Evolutionary conservation across 2,888 invertebrate species (phyloP), one percentile per base, ranked within the genome.

Genomic region (Heliconius ismenius): DNA sequence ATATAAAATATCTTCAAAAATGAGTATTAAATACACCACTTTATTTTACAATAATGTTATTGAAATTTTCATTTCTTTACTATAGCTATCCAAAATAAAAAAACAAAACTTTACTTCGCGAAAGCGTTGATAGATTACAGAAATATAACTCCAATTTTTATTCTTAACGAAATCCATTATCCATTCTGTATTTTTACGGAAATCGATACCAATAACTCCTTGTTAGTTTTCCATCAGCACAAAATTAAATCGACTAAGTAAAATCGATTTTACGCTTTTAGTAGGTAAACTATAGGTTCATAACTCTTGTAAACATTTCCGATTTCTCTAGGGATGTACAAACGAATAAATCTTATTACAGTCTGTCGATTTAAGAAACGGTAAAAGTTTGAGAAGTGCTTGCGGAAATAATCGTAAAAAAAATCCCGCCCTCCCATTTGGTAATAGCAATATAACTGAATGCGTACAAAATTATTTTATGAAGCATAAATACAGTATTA

Each of bases 311-410:
- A 70, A 54, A 83, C 83, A 83, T 84, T 82, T 80, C 77, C 82
- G 85, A 84, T 86, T 87, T 86, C 86, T 83, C 82, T 78, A 39
- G 81, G 82, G 83, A 83, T 80, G 83, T 83, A 80, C 82, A 68
- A 65, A 72, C 70, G 85, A 84, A 87, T 86, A 87, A 87, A 86
- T 87, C 86, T 82, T 84, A 82, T 84, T 84, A 84, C 82, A 84
- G 83, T 82, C 86, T 83, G 81, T 84, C 84, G 85, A 87, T 87
- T 86, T 84, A 83, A 84, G 81, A 81, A 84, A 81, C 82, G 86
- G 86, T 86, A 87, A 85, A 87, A 86, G 83, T 86, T 86, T 83
- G 81, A 82, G 82, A 85, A 84, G 83, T 84, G 83, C 84, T 84
- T 81, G 84, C 81, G 81, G 82, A 76, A 79, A 79, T 82, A 82